Base-by-base conservation (phyloP, 2,113 vertebrate species). In the Prunella fulvescens region DNA sequence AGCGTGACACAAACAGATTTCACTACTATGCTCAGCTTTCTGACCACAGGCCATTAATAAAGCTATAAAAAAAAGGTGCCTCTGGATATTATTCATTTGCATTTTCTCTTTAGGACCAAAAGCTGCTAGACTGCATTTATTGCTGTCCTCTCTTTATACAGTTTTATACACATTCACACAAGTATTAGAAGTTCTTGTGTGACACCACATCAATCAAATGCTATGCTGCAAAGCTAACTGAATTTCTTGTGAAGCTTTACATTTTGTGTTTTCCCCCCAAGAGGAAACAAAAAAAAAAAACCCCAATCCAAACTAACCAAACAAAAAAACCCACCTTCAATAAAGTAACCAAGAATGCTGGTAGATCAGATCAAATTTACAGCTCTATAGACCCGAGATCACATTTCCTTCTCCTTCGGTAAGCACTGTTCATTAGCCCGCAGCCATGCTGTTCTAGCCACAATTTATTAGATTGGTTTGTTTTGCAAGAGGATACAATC, bases 331-430 rank as follows among this genome's bases (percentile, higher is more conserved):
- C 19, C 26, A 73, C 47, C 60, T 81, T 73, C 6, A 4, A 77
- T 39, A 58, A 81, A 81, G 67, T 29, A 78, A 58, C 25, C 69
- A 51, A 61, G 58, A 88, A 92, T 73, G 54, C 76, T 80, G 50
- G 33, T 10, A 91, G 64, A 79, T 58, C 33, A 94, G 92, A 94
- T 96, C 94, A 91, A 91, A 95, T 94, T 58, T 90, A 84, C 88
- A 94, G n/a, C 47, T 62, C 91, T 86, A 40, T 28, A 90, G 72
- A 66, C 37, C 12, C 12, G 1, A 86, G 83, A 97, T 96, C 91
- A 86, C 1, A 2, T 97, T 95, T 96, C 96, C 76, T 56, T 35
- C 82, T 71, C 77, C 23, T 74, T 61, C 29, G 5, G 86, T 96
- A 97, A 92, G 88, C 69, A 97, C 92, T 28, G 86, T 33, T 96